Evolutionary conservation across 2,888 invertebrate species (phyloP), one percentile per base, ranked within the genome.

Genomic region (Halictus ligatus): DNA sequence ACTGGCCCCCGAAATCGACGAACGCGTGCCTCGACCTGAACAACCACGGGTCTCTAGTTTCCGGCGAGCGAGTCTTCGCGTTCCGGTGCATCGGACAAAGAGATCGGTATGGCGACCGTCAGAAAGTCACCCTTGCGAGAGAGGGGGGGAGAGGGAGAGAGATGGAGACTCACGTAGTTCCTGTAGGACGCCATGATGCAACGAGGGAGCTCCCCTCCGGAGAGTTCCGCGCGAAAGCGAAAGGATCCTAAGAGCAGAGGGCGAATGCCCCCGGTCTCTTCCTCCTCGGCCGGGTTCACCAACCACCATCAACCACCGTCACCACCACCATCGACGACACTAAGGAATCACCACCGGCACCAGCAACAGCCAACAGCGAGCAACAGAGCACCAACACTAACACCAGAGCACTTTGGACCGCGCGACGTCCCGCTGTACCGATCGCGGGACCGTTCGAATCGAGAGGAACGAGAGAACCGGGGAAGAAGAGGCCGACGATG

Each of bases 121-220:
- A 10, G 67, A 67, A 35, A 67, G 18, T 18, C 67, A 67, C 67
- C 67, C 29, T 29, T 69, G 5, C 43, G 43, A 43, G 43, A 43
- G 43, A 43, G 43, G 8, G 43, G 8, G 43, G 1, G 8, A 54
- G 54, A 54, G 21, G 10, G 54, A 12, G 46, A 2, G 46, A 46
- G 46, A 21, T 8, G 1, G 80, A 89, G 75, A 94, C 95, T 95
- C 94, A 95, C 95, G 81, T 94, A 95, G 93, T 92, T 94, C 88
- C 94, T 94, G 89, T 94, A 95, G 83, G 95, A 94, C 50, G 94
- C 91, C 94, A 94, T 94, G 72, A 54, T 78, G 8, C 78, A 71
- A n/a, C 18, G 29, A 35, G 10, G 8, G 18, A 15, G 15, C 76
- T 69, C 71, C 75, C 69, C 79, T 78, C 69, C n/a, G n/a, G n/a